A percentile compares a stretch with the other conserved stretches of the same genome.
These are phyloP conservation scores for Achatina immaculata DNA, from an alignment of 1,140 invertebrate species.

Conservation along the genomic window DNA sequence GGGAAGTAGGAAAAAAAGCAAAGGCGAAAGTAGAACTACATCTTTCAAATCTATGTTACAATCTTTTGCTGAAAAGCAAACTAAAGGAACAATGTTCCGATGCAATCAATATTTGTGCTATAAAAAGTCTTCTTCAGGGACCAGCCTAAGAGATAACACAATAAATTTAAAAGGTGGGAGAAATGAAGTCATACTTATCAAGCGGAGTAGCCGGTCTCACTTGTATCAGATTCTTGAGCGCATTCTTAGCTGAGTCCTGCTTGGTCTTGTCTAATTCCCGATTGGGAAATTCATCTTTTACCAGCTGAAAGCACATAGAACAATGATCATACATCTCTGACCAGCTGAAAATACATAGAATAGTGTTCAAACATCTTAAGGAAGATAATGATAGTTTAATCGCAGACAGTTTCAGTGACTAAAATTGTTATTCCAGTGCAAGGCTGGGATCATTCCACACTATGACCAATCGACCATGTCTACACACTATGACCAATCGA, in stretches of 20 bases:
- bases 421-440: too few relatives aligned
- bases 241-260: slow-evolving; percentile 33
- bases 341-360: too few relatives aligned
- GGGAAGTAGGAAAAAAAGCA: too few relatives aligned
- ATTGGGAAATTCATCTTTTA: slow-evolving; percentile 58
- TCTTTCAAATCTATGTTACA: too few relatives aligned
- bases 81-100: not conserved
- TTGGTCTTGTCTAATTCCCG: slow-evolving; percentile 46
- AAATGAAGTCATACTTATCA: slow-evolving; percentile 54
- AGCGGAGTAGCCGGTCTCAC: slow-evolving; percentile 64
- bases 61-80: not conserved
- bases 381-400: too few relatives aligned
- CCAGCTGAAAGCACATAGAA: slow-evolving; percentile 50
- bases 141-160: not conserved
- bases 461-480: too few relatives aligned
- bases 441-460: too few relatives aligned
- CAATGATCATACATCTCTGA: too few relatives aligned
- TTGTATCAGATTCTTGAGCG: slow-evolving; percentile 50
- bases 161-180: not conserved
- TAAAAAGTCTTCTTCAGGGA: not conserved
- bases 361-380: too few relatives aligned
- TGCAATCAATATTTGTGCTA: not conserved
- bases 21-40: too few relatives aligned
- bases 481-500: too few relatives aligned
- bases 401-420: too few relatives aligned